Conservation (phyloP, 2,113 vertebrate genomes). For the Alexandromys fortis region DNA sequence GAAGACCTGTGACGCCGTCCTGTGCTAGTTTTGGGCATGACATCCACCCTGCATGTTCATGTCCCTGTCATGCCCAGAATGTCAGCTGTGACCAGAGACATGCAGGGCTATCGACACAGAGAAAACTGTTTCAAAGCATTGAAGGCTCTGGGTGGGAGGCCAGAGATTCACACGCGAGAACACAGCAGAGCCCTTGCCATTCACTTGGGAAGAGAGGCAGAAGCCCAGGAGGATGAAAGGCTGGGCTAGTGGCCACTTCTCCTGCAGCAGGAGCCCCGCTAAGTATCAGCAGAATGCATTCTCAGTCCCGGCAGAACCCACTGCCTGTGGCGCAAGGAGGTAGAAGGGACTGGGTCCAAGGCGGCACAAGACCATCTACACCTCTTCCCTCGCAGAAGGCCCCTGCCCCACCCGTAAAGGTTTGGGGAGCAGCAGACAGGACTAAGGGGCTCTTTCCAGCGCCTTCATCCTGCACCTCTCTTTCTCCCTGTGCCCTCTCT, state of each 20-base stretch:
- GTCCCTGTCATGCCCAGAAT: neutral
- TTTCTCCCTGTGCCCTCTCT: neutral
- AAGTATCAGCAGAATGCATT: neutral
- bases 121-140: neutral
- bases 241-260: neutral
- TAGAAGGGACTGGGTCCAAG: neutral
- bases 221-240: neutral
- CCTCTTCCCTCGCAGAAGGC: neutral
- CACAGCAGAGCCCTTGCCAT: neutral
- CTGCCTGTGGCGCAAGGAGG: neutral
- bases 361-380: neutral
- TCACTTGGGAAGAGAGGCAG: neutral
- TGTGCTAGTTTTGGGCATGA: neutral
- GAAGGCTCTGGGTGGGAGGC: neutral
- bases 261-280: neutral
- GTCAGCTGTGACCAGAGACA: neutral
- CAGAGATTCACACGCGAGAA: neutral
- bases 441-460: neutral
- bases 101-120: neutral
- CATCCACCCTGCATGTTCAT: neutral
- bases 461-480: neutral
- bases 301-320: neutral
- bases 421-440: neutral
- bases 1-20: neutral
- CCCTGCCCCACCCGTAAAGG: neutral